Percentiles rank a stretch among this genome's conserved stretches.
These are phyloP conservation scores for Vimba vimba DNA, from an alignment of 2,113 vertebrate genomes.

Conservation along the genomic window DNA sequence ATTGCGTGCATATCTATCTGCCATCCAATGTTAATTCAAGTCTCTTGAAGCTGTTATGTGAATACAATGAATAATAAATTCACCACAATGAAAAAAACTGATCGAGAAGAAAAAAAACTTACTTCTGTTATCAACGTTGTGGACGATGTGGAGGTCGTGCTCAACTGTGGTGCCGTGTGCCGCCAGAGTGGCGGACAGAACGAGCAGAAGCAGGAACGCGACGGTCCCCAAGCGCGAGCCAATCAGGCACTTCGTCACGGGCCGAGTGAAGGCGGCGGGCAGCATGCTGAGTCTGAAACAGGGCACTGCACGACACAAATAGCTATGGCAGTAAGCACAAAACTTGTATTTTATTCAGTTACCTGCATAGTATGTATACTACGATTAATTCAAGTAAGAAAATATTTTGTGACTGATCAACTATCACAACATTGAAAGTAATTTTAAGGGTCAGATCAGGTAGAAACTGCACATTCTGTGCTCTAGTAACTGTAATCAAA, in stretches of 20 bases:
- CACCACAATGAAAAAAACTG: background rate
- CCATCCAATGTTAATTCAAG: background rate
- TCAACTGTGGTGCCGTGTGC: slow-evolving; percentile 81
- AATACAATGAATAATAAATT: background rate
- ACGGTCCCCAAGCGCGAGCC: slow-evolving; percentile 70
- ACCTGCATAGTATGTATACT: too few species aligned
- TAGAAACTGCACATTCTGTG: background rate
- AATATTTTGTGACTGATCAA: background rate
- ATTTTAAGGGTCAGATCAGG: background rate
- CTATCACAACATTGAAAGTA: background rate
- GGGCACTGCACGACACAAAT: slow-evolving; percentile 30
- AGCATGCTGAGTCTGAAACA: slow-evolving; percentile 66
- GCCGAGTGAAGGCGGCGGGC: slow-evolving; percentile 52
- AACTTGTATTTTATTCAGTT: background rate
- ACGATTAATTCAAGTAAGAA: too few species aligned
- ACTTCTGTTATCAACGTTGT: slow-evolving; percentile 91
- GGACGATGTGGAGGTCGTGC: slow-evolving; percentile 85
- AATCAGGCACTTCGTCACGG: slow-evolving; percentile 56
- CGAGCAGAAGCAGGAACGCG: slow-evolving; percentile 75
- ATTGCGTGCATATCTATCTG: background rate
- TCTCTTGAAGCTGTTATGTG: background rate
- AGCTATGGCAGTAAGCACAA: background rate
- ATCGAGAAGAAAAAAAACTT: slow-evolving; percentile 61
- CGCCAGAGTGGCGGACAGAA: slow-evolving; percentile 74
- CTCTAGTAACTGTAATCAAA: background rate